Evolutionary conservation across 2,797 vertebrate species (phyloP), one percentile per base, ranked within the genome.

Genomic region (Nyctibius grandis): DNA sequence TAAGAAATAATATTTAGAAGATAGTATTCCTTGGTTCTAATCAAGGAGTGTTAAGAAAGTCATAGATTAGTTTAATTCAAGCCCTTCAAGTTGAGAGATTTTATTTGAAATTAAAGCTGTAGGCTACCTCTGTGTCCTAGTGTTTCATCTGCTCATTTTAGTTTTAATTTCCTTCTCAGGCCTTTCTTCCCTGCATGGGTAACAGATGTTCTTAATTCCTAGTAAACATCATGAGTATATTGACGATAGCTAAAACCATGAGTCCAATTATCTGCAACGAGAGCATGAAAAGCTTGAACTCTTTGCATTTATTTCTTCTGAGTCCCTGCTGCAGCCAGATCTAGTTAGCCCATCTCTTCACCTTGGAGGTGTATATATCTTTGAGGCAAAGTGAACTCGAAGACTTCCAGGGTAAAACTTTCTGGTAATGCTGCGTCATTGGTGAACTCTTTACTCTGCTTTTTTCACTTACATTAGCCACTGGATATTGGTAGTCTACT

Each of bases 41-140:
- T 74, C 40, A 87, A 89, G 36, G 6, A 68, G 8, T 29, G 19
- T 77, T 91, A 63, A 47, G 61, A 80, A 94, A 68, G 34, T 75
- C 56, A 54, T n/a, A 56, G 80, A 85, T 70, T 68, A 57, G 21
- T 91, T 91, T 79, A 57, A 93, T 95, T 89, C 45, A 87, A 77
- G 25, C n/a, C 72, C 42, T 95, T 95, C 45, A 57, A 34, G 38
- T 68, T 54, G 60, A 90, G n/a, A 93, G 53, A 44, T 91, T 65
- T 73, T 90, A 60, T 87, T 88, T 89, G 44, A 82, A 95, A 76
- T 86, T 36, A 64, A 87, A 95, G 56, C 96, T 80, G 34, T 89
- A 90, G 70, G 59, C 48, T 92, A 28, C n/a, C 54, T 91, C 57
- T 85, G 48, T 77, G 48, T 88, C 75, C 48, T 70, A 9, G 33